Conservation (phyloP, 2,888 invertebrate species). For the Panorpa germanica region DNA sequence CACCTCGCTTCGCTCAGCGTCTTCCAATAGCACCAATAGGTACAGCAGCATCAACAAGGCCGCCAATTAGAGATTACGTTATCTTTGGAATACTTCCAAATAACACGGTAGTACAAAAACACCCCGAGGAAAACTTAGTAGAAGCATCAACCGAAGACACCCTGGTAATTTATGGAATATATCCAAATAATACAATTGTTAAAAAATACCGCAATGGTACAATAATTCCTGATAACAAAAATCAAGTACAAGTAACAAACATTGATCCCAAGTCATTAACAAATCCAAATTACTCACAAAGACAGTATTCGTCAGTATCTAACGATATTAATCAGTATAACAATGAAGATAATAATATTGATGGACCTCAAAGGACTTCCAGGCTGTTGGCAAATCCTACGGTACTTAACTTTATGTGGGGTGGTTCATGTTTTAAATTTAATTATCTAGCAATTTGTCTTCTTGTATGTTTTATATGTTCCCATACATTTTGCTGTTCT, state of each 20-base stretch:
- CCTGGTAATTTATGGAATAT: conserved; percentile 55
- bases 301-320: conserved; percentile 28
- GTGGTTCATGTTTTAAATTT: too few relatives aligned
- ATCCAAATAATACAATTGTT: conserved; percentile 60
- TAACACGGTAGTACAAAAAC: conserved; percentile 59
- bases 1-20: conserved; percentile 13
- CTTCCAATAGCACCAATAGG: conserved; percentile 13
- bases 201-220: conserved; percentile 67
- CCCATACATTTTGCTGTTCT: too few relatives aligned
- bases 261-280: conserved; percentile 36
- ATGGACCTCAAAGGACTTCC: too few relatives aligned
- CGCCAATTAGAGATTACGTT: conserved; percentile 45
- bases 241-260: conserved; percentile 36
- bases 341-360: too few relatives aligned
- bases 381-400: too few relatives aligned
- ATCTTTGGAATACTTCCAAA: conserved; percentile 61
- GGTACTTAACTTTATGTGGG: too few relatives aligned
- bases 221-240: conserved; percentile 42
- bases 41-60: conserved; percentile 13
- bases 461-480: too few relatives aligned
- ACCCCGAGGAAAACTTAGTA: conserved; percentile 43
- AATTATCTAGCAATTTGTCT: too few relatives aligned
- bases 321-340: conserved; percentile 44
- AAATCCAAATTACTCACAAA: conserved; percentile 40
- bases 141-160: conserved; percentile 49